phyloP scores from a whole-genome alignment of 2,888 invertebrate species.

The Proisotoma minuta region DNA sequence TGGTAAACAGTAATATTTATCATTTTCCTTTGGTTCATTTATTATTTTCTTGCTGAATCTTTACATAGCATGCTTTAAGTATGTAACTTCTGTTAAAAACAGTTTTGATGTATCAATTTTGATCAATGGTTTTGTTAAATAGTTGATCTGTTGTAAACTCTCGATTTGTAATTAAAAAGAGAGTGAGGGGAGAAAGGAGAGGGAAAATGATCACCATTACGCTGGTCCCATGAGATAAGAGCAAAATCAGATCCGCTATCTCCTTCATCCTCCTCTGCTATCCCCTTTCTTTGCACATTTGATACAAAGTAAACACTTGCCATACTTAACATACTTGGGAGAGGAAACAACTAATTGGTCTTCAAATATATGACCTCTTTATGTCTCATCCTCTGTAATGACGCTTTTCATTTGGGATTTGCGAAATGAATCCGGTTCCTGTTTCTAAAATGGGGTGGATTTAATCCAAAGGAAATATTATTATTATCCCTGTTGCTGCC shows the following conservation, averaged over 20 bases:
- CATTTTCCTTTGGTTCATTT: too few species aligned
- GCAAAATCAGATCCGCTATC: not conserved
- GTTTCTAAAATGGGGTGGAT: too few species aligned
- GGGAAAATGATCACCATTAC: constrained; percentile 4
- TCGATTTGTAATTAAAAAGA: not conserved
- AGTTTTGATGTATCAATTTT: too few species aligned
- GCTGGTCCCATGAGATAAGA: constrained; percentile 1
- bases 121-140: too few species aligned
- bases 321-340: not conserved
- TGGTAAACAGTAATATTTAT: too few species aligned
- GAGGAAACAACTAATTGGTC: constrained; percentile 11
- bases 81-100: too few species aligned
- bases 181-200: not conserved
- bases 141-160: not conserved
- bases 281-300: constrained; percentile 3
- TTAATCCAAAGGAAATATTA: too few species aligned
- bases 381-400: not conserved
- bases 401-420: not conserved
- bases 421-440: too few species aligned
- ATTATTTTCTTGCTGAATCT: too few species aligned
- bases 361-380: constrained; percentile 3
- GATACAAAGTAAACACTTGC: constrained; percentile 8
- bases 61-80: too few species aligned
- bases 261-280: not conserved
- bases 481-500: too few species aligned